These are phyloP conservation scores for Crossaster papposus DNA, from an alignment of 53 echinoderm and acorn worm genomes.

Conservation along the genomic window DNA sequence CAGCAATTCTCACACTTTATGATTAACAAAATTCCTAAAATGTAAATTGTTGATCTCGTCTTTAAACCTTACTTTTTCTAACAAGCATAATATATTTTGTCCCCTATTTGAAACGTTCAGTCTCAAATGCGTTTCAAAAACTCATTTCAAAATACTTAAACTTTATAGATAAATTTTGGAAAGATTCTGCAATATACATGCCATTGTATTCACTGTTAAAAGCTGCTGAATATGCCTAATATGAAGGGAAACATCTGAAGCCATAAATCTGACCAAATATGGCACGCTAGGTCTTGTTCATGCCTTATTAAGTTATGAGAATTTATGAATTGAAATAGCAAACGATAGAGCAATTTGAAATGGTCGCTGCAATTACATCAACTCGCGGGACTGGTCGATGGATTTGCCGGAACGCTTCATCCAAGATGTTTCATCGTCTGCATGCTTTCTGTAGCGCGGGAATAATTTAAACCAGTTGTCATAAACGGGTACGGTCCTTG, in stretches of 20 bases:
- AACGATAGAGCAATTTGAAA: not conserved
- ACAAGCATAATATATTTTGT: not conserved
- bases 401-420: not conserved
- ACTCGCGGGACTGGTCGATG: not conserved
- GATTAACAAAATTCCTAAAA: not conserved
- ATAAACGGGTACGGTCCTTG: not conserved
- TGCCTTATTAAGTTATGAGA: not conserved
- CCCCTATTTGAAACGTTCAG: not conserved
- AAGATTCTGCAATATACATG: not conserved
- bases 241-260: not conserved
- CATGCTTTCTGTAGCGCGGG: not conserved
- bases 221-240: not conserved
- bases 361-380: not conserved
- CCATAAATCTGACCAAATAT: not conserved
- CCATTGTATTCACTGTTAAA: not conserved
- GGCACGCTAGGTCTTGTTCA: not conserved
- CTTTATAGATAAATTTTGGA: not conserved
- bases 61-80: not conserved
- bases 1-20: too few relatives aligned
- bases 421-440: not conserved
- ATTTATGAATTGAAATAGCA: not conserved
- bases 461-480: not conserved
- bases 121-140: not conserved
- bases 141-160: not conserved
- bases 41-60: not conserved